Evolutionary conservation across 2,113 vertebrate species (phyloP), one percentile per base, ranked within the genome.

Genomic region (Balaenoptera acutorostrata): DNA sequence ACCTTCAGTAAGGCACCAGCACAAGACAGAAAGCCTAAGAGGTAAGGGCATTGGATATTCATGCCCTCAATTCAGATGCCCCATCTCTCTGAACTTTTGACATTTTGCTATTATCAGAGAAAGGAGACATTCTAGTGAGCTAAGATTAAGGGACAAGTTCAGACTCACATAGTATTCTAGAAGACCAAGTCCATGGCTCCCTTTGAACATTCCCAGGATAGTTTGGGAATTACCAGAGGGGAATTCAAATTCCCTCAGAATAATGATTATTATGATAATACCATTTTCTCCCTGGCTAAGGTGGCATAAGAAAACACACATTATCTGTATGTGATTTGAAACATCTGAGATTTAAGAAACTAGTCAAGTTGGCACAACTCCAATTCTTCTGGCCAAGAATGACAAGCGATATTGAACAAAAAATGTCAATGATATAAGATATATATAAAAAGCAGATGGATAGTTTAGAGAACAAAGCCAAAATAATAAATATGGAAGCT

Each of bases 311-410:
- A 90, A 90, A 85, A 78, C 41, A 64, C 41, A 72, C 64, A 36
- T 68, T 25, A 25, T 77, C 63, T 57, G 31, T 61, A 64, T 57
- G 18, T 80, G 44, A 85, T 93, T 86, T 78, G 63, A 72, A 90
- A 96, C 55, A 90, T 64, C 80, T 80, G 80, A 72, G 52, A 85
- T 36, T 90, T 49, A 85, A 85, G 52, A 31, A 77, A 39, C 80
- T 64, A 55, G 52, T 71, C 52, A 80, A 55, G 25, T 17, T 33
- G 72, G 55, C 71, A 71, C 9, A 72, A 44, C 31, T 93, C 72
- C 86, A 93, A 27, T 46, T 93, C 64, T 90, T 72, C 92, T 86
- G 44, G 72, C 55, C 80, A 80, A 86, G 44, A 86, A 90, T 72
- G 92, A 81, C 55, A 72, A 81, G 36, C 27, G 44, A 72, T 72